Percentiles rank a stretch among this genome's conserved stretches.
Conservation (phyloP, 2,797 vertebrate species). For the Simalia tracyae region DNA sequence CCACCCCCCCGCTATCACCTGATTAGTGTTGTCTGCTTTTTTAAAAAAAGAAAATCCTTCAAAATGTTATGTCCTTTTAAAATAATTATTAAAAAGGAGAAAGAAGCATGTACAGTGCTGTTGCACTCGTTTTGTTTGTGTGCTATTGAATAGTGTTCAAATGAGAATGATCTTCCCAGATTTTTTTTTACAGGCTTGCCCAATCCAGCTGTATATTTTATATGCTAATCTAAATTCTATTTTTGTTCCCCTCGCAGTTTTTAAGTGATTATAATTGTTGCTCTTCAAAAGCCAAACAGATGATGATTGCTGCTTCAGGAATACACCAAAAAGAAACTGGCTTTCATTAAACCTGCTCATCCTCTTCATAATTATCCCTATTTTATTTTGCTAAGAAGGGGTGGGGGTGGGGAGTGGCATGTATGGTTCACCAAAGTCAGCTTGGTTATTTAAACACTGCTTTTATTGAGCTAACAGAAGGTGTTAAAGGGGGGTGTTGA, state of each 20-base stretch:
- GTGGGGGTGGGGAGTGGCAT: conserved; percentile 68
- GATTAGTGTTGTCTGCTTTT: conserved; percentile 50
- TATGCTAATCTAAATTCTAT: conserved; percentile 85
- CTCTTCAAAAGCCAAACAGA: conserved; percentile 86
- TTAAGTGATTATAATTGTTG: conserved; percentile 89
- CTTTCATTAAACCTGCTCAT: conserved; percentile 86
- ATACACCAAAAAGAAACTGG: conserved; percentile 82
- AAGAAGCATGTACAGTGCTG: conserved; percentile 73
- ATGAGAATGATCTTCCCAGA: conserved; percentile 77
- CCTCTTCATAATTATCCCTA: conserved; percentile 83
- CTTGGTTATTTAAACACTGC: conserved; percentile 78
- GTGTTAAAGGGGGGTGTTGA: conserved; percentile 68
- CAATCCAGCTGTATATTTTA: conserved; percentile 87
- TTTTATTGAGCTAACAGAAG: conserved; percentile 73
- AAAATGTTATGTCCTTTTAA: conserved; percentile 67
- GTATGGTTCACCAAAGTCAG: conserved; percentile 76
- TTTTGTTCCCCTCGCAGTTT: conserved; percentile 81
- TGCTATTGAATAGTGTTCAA: conserved; percentile 79
- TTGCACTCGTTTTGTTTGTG: conserved; percentile 74
- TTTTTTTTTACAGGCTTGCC: conserved; percentile 76
- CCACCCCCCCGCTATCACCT: background rate
- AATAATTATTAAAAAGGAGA: conserved; percentile 42
- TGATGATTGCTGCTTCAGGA: conserved; percentile 86
- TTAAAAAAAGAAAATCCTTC: conserved; percentile 66
- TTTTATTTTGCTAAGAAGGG: conserved; percentile 78